phyloP scores from a whole-genome alignment of 1,140 invertebrate species.

The Portunus trituberculatus region DNA sequence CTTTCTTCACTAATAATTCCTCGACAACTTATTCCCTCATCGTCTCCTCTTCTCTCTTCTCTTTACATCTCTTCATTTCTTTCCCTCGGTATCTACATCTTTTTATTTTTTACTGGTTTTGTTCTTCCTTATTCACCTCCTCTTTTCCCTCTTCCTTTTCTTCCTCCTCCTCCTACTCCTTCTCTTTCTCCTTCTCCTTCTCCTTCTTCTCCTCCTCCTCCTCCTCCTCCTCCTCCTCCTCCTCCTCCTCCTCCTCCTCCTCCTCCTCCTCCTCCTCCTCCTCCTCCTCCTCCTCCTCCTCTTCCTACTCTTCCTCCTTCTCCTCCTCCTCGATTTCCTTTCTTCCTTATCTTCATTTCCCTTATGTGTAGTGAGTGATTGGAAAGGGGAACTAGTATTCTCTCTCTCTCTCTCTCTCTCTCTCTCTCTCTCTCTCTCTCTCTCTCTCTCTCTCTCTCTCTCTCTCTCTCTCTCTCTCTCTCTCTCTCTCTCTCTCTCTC shows the following conservation, averaged over 20 bases:
- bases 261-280: not conserved
- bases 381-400: too few relatives aligned
- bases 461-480: not conserved
- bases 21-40: not conserved
- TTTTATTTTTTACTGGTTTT: not conserved
- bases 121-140: not conserved
- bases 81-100: not conserved
- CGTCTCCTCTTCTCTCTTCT: not conserved
- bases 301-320: too few relatives aligned
- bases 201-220: not conserved
- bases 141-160: not conserved
- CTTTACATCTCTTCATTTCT: not conserved
- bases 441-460: not conserved
- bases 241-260: not conserved
- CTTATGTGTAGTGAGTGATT: too few relatives aligned
- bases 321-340: too few relatives aligned
- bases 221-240: not conserved
- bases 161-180: not conserved
- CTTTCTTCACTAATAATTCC: not conserved
- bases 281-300: too few relatives aligned
- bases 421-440: too few relatives aligned
- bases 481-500: not conserved
- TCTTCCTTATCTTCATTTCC: too few relatives aligned
- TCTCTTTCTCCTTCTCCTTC: conserved; percentile 1
- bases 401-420: too few relatives aligned